Percentiles rank a stretch among this genome's conserved stretches.
These are phyloP conservation scores for Microcebus jonahi DNA, from an alignment of 2,113 vertebrate genomes.

Conservation along the genomic window DNA sequence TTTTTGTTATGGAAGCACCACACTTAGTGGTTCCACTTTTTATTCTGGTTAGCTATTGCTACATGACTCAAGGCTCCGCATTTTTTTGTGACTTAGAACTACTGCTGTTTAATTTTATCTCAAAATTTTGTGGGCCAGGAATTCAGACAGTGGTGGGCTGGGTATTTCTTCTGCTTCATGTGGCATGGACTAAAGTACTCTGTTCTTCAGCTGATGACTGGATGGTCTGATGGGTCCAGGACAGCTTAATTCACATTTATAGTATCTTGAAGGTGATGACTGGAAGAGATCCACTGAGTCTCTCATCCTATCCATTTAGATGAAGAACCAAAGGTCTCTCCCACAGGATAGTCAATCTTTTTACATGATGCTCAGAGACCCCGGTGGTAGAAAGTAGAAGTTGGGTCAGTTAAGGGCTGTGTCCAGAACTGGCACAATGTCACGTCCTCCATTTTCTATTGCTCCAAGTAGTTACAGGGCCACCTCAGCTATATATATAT, in stretches of 20 bases:
- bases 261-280: neutral
- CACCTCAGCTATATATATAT: neutral
- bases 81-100: neutral
- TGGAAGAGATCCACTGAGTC: neutral
- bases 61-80: neutral
- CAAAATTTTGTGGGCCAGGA: neutral
- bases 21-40: neutral
- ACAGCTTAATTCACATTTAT: neutral
- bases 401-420: neutral
- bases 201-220: neutral
- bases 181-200: neutral
- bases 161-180: neutral
- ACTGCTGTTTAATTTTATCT: neutral
- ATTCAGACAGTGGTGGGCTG: neutral
- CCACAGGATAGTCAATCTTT: too few species aligned
- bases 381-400: neutral
- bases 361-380: neutral
- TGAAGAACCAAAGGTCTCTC: neutral
- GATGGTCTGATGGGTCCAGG: neutral
- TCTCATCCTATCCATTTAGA: neutral
- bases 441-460: neutral
- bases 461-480: neutral
- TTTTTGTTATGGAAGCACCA: neutral
- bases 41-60: neutral
- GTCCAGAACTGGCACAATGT: neutral